Evolutionary conservation across 1,140 invertebrate species (phyloP).

Genomic region (Phortica variegata): DNA sequence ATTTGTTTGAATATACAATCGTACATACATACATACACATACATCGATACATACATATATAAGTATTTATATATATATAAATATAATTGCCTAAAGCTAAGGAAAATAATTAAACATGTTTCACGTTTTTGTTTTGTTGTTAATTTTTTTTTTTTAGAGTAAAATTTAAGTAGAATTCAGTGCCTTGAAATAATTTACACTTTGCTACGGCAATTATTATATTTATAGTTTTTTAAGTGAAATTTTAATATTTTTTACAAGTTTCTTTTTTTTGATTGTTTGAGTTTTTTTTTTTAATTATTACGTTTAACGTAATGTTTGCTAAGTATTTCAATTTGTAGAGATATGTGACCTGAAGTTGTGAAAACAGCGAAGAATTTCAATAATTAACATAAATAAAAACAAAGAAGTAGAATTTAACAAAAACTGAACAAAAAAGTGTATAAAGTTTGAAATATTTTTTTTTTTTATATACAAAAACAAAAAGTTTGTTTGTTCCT

Average conservation of each 20-base stretch:
- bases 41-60: constrained; percentile 30
- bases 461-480: no score
- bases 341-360: constrained; percentile 5
- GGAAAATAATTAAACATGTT: background rate
- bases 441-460: no score
- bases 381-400: no score
- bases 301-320: constrained; percentile 7
- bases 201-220: background rate
- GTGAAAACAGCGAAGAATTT: no score
- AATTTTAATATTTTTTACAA: constrained; percentile 18
- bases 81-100: constrained; percentile 36
- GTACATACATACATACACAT: constrained; percentile 26
- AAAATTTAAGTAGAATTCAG: constrained; percentile 55
- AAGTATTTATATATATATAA: constrained; percentile 43
- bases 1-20: constrained; percentile 12
- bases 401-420: background rate
- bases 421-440: no score
- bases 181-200: constrained; percentile 50
- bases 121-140: no score
- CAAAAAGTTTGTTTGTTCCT: no score
- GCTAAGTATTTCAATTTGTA: constrained; percentile 1
- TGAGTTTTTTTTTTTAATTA: constrained; percentile 10
- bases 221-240: background rate
- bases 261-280: constrained; percentile 19
- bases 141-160: no score